Evolutionary conservation across 2,888 invertebrate genomes (phyloP), one percentile per base, ranked within the genome.

Genomic region (Andrena camellia): DNA sequence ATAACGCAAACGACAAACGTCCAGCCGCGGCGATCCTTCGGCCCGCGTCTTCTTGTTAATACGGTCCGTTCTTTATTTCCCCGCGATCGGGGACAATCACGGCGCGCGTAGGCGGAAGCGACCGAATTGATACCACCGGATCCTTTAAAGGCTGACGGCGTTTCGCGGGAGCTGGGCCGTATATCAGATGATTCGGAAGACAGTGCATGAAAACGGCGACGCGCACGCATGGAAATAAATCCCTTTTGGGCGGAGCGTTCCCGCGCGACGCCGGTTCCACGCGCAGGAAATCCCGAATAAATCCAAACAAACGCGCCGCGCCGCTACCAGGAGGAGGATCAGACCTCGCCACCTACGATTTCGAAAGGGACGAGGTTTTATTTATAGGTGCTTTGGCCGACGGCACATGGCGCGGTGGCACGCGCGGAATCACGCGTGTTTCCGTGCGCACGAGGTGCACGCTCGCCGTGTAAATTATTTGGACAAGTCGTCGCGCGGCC

Each of bases 201-300:
- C 69, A 26, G 73, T 48, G 73, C 63, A 63, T 31, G 76, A 42
- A 67, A 64, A 72, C 67, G 72, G 13, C 29, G 67, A 42, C 73
- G 77, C 42, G 73, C 69, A 60, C 72, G 71, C 80, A 83, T 88
- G 81, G 85, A 86, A 84, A 88, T 88, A 88, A 88, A 88, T 88
- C 76, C 76, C 84, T 74, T 81, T 79, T 50, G 83, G 79, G 69
- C 77, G 64, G 67, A 68, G 78, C 60, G 71, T 60, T 82, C 78
- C 60, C 69, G 86, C 76, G 62, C 78, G 79, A 57, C 77, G 81
- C 72, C 77, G 81, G 78, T 82, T 82, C 85, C 86, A 81, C 85
- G 84, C 75, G 83, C 89, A 91, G 91, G 89, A 91, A 91, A 90
- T 91, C 87, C 89, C 84, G 89, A 87, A 88, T 88, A 89, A 90